phyloP scores from a whole-genome alignment of 2,113 vertebrate species.

The Chlorodrepanis virens region DNA sequence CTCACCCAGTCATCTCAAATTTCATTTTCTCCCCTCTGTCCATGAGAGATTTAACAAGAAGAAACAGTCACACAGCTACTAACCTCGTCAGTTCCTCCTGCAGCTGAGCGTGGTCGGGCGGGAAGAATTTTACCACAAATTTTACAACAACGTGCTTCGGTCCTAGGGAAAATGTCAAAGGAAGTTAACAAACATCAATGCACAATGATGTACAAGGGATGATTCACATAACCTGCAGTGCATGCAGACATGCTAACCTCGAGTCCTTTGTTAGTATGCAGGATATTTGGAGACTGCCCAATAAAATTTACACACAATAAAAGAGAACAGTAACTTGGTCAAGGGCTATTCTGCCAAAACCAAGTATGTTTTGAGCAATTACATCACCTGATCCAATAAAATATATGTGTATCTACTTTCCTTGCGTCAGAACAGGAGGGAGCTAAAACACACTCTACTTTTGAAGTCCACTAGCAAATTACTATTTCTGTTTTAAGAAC shows the following conservation, averaged over 20 bases:
- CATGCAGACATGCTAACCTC: neutral
- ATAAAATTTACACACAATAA: neutral
- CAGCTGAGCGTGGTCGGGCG: conserved; percentile 93
- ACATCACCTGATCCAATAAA: neutral
- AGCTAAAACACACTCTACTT: neutral
- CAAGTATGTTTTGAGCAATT: neutral
- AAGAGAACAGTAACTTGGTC: neutral
- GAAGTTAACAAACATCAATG: neutral
- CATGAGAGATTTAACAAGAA: neutral
- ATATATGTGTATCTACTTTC: neutral
- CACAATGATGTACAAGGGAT: neutral
- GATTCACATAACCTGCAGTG: neutral
- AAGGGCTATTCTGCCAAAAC: neutral
- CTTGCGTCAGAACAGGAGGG: neutral
- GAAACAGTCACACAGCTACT: conserved; percentile 1
- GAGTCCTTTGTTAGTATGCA: neutral
- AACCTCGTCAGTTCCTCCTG: conserved; percentile 96
- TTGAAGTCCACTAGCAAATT: neutral
- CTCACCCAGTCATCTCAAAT: neutral
- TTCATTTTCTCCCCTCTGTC: neutral
- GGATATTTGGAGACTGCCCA: neutral
- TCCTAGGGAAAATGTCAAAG: conserved; percentile 69
- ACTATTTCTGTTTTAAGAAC: neutral
- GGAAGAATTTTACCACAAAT: conserved; percentile 98
- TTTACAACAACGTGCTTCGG: conserved; percentile 89